Evolutionary conservation across 2,113 vertebrate genomes (phyloP).

Genomic region (Polyodon spathula): DNA sequence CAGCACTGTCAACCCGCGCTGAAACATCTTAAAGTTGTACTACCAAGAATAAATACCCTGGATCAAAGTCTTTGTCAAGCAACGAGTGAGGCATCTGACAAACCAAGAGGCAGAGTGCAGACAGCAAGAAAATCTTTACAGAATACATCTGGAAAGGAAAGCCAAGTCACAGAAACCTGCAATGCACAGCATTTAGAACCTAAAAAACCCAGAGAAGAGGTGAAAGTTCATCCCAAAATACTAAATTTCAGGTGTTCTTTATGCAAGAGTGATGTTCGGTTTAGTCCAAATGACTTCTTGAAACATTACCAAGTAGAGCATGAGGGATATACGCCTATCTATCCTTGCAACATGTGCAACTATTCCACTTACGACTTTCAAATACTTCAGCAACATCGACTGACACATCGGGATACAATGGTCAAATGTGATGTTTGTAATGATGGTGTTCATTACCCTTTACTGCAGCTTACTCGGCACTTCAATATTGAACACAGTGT

Average conservation of each 20-base stretch:
- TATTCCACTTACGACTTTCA: slow-evolving; percentile 78
- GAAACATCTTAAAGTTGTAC: slow-evolving; percentile 43
- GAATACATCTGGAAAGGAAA: slow-evolving; percentile 37
- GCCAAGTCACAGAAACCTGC: slow-evolving; percentile 10
- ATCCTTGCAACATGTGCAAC: slow-evolving; percentile 77
- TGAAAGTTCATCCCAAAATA: slow-evolving; percentile 63
- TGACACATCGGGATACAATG: slow-evolving; percentile 77
- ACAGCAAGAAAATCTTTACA: slow-evolving; percentile 58
- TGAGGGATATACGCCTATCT: slow-evolving; percentile 65
- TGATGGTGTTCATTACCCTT: slow-evolving; percentile 66
- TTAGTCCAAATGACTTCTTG: slow-evolving; percentile 75
- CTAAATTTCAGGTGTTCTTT: slow-evolving; percentile 75
- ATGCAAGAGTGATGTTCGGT: slow-evolving; percentile 64
- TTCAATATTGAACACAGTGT: slow-evolving; percentile 68
- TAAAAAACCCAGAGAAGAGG: slow-evolving; percentile 27
- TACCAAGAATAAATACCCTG: slow-evolving; percentile 41
- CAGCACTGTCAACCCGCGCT: slow-evolving; percentile 24
- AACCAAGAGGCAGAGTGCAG: slow-evolving; percentile 33
- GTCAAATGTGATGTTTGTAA: slow-evolving; percentile 80
- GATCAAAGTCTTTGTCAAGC: slow-evolving; percentile 43
- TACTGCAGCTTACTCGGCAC: slow-evolving; percentile 76
- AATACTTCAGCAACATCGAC: slow-evolving; percentile 74
- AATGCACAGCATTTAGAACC: background rate
- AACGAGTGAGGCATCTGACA: slow-evolving; percentile 29
- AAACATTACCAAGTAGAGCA: slow-evolving; percentile 80